Conservation (phyloP, 2,888 invertebrate species). For the Drosophila neonasuta region DNA sequence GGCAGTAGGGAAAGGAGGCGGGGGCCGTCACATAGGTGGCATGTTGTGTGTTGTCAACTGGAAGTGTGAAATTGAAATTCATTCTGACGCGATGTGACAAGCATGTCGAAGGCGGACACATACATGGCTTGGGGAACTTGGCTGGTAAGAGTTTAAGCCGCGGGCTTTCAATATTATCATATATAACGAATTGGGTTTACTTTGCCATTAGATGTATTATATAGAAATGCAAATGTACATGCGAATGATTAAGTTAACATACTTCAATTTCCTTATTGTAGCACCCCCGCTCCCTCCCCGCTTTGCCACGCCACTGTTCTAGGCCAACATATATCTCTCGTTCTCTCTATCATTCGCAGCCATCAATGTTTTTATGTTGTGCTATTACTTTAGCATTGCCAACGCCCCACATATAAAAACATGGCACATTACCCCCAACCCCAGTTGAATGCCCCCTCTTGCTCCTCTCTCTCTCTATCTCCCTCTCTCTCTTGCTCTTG, state of each 20-base stretch:
- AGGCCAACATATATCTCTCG: conserved; percentile 22
- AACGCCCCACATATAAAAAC: conserved; percentile 59
- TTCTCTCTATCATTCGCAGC: conserved; percentile 56
- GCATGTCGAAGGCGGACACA: conserved; percentile 8
- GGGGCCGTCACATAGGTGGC: neutral
- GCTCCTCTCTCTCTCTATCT: neutral
- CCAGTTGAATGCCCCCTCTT: neutral
- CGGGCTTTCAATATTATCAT: conserved; percentile 16
- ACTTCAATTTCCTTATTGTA: conserved; percentile 5
- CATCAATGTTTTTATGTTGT: conserved; percentile 74
- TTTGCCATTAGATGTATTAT: conserved; percentile 18
- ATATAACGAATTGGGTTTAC: conserved; percentile 22
- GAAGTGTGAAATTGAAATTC: conserved; percentile 67
- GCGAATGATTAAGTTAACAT: conserved; percentile 17
- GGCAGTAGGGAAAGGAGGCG: conserved; percentile 22
- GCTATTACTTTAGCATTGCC: conserved; percentile 74
- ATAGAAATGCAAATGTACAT: conserved; percentile 9
- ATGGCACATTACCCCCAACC: conserved; percentile 47
- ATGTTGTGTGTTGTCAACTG: conserved; percentile 38
- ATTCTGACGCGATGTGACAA: conserved; percentile 39
- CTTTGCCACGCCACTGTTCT: conserved; percentile 32
- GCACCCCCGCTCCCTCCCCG: neutral
- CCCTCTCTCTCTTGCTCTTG: neutral
- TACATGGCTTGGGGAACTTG: neutral
- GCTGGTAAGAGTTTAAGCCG: neutral